These are phyloP conservation scores for Molossus alvarezi DNA, from an alignment of 2,797 vertebrate species.

Conservation along the genomic window DNA sequence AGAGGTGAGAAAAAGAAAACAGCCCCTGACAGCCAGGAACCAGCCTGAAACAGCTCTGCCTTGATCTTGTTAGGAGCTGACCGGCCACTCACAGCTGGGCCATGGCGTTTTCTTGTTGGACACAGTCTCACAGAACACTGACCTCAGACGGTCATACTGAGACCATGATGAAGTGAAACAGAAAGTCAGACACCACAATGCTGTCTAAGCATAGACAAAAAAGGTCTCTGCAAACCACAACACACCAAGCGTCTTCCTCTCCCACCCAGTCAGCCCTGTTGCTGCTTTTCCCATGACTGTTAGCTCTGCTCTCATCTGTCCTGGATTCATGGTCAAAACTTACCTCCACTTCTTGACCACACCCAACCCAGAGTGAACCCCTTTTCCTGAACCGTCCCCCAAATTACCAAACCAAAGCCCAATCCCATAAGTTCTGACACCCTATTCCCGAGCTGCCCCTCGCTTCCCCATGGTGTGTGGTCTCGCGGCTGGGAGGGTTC, in stretches of 20 bases:
- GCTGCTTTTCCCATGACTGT: neutral
- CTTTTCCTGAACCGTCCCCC: neutral
- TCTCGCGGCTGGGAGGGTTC: fast-evolving
- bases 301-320: too few species aligned
- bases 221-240: neutral
- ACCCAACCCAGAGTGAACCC: neutral
- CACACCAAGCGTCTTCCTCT: neutral
- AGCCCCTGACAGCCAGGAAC: neutral
- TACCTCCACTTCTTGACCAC: neutral
- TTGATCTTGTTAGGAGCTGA: neutral
- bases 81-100: too few species aligned
- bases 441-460: neutral
- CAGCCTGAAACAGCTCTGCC: fast-evolving
- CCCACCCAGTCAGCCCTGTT: fast-evolving
- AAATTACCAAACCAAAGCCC: neutral
- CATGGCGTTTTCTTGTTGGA: neutral
- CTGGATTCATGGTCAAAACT: neutral
- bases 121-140: neutral
- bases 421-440: neutral
- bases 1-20: neutral
- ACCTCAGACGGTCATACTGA: conserved; percentile 9
- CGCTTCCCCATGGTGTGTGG: fast-evolving
- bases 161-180: conserved; percentile 3
- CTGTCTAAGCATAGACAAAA: neutral
- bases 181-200: neutral